phyloP scores from a whole-genome alignment of 2,888 invertebrate genomes.

The Drosophila buzzatii region DNA sequence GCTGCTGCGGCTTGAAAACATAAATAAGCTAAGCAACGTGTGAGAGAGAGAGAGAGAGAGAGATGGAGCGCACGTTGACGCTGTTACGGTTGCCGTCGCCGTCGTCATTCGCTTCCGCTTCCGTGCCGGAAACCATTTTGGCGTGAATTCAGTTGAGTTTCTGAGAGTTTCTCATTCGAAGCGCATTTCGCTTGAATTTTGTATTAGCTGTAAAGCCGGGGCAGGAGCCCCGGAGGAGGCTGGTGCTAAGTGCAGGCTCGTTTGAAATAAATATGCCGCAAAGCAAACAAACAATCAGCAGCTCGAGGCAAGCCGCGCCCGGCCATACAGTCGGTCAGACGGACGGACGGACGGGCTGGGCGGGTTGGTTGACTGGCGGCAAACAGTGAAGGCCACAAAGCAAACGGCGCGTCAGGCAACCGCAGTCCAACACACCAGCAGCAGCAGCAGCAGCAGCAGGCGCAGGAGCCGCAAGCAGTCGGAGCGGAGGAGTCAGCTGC shows the following conservation, averaged over 20 bases:
- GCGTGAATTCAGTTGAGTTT: slow-evolving; percentile 65
- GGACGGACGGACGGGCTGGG: background rate
- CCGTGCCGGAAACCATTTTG: slow-evolving; percentile 80
- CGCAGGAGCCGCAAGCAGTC: background rate
- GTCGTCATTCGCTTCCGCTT: slow-evolving; percentile 72
- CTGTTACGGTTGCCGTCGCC: slow-evolving; percentile 46
- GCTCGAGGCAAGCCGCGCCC: slow-evolving; percentile 27
- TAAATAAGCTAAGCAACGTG: slow-evolving; percentile 61
- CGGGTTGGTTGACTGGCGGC: slow-evolving; percentile 19
- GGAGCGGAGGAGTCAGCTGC: slow-evolving; percentile 13
- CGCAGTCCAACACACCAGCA: slow-evolving; percentile 54
- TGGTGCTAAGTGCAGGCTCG: slow-evolving; percentile 76
- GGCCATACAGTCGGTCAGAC: background rate
- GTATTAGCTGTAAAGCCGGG: slow-evolving; percentile 63
- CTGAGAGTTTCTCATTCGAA: slow-evolving; percentile 70
- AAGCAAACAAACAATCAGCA: slow-evolving; percentile 78
- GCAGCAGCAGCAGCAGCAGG: background rate
- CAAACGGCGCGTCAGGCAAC: slow-evolving; percentile 73
- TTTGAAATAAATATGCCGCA: slow-evolving; percentile 82
- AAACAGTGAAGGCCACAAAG: slow-evolving; percentile 53
- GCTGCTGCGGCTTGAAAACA: slow-evolving; percentile 67
- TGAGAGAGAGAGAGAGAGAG: background rate
- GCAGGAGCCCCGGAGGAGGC: background rate
- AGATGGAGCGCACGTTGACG: slow-evolving; percentile 8
- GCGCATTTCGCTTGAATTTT: slow-evolving; percentile 75